These are phyloP conservation scores for Piscicola geometra DNA, from an alignment of 2,888 invertebrate species.

Conservation along the genomic window DNA sequence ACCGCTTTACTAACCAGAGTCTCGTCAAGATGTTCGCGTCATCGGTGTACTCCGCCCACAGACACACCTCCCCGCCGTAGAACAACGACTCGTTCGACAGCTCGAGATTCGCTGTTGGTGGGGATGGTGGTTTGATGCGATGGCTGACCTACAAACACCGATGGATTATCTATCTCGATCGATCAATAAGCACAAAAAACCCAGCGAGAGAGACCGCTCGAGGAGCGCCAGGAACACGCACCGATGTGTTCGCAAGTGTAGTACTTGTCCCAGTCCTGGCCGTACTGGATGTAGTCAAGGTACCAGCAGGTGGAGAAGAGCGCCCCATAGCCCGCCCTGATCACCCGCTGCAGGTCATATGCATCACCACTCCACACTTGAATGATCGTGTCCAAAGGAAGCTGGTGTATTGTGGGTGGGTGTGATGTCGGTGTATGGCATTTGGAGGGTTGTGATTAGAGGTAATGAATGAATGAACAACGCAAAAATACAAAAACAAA, in stretches of 20 bases:
- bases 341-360: constrained; percentile 55
- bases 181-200: too few species aligned
- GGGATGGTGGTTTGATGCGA: not conserved
- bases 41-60: constrained; percentile 86
- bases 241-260: constrained; percentile 54
- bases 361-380: constrained; percentile 71
- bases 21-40: constrained; percentile 50
- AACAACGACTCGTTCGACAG: constrained; percentile 53
- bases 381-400: constrained; percentile 64
- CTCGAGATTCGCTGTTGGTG: constrained; percentile 12
- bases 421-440: too few species aligned
- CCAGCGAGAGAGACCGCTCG: too few species aligned
- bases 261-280: constrained; percentile 57
- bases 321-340: constrained; percentile 62
- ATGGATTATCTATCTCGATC: too few species aligned
- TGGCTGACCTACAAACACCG: too few species aligned
- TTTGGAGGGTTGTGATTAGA: too few species aligned
- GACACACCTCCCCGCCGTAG: constrained; percentile 83
- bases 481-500: not conserved
- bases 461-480: too few species aligned
- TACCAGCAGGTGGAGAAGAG: constrained; percentile 84
- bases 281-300: constrained; percentile 67
- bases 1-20: constrained; percentile 52
- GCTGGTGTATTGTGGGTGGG: too few species aligned
- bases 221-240: too few species aligned